Percentiles rank a stretch among this genome's conserved stretches.
Evolutionary conservation across 2,797 vertebrate species (phyloP).

Genomic region (Danio albolineatus): DNA sequence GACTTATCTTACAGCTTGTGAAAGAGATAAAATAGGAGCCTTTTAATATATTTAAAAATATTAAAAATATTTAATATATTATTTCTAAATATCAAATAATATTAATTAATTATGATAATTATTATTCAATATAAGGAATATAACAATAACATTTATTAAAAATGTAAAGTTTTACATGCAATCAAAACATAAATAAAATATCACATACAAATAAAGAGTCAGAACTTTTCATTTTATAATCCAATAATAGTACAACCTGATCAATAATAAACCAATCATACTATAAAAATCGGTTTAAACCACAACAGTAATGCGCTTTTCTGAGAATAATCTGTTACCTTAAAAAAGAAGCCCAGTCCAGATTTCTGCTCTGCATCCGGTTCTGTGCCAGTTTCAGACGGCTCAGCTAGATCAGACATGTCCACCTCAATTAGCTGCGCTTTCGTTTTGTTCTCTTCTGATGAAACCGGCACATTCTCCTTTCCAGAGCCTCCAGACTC

Average conservation of each 20-base stretch:
- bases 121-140: no score
- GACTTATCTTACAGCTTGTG: no score
- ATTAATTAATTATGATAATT: no score
- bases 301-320: no score
- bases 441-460: conserved; percentile 80
- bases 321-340: conserved; percentile 73
- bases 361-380: conserved; percentile 80
- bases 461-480: conserved; percentile 68
- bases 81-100: no score
- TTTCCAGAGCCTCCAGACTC: conserved; percentile 70
- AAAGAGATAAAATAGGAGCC: no score
- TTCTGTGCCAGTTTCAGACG: conserved; percentile 69
- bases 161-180: no score
- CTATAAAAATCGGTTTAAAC: background rate
- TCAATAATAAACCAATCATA: background rate
- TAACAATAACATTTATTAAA: no score
- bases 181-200: no score
- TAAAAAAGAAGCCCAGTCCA: conserved; percentile 86
- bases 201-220: no score
- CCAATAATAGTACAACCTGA: background rate
- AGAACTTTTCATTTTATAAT: background rate
- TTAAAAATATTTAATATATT: no score
- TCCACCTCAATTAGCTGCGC: conserved; percentile 91
- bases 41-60: no score
- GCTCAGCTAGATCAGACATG: conserved; percentile 84